Percentiles rank a stretch among this genome's conserved stretches.
These are phyloP conservation scores for Acanthosepion pharaonis DNA, from an alignment of 2,888 invertebrate genomes.

Conservation along the genomic window DNA sequence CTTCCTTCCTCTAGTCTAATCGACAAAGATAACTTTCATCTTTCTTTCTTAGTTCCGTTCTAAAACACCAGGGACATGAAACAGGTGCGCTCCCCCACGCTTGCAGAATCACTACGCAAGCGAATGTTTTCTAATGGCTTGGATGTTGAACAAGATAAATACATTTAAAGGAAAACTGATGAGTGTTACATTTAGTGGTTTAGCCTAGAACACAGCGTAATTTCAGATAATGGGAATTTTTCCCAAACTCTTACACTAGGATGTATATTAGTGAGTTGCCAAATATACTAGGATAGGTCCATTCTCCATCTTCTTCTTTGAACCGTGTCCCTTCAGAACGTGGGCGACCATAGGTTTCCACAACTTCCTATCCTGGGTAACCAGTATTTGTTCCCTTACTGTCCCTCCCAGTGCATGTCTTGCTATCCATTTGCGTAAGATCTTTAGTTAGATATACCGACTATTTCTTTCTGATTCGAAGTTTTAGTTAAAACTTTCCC, in stretches of 20 bases:
- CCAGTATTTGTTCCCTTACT: too few relatives aligned
- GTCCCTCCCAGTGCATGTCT: too few relatives aligned
- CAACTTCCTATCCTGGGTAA: too few relatives aligned
- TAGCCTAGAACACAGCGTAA: background rate
- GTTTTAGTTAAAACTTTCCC: too few relatives aligned
- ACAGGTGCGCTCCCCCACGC: background rate
- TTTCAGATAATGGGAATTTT: background rate
- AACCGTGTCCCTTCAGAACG: too few relatives aligned
- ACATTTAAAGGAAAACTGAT: slow-evolving; percentile 18
- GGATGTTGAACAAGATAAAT: background rate
- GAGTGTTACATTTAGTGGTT: background rate
- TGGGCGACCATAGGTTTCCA: too few relatives aligned
- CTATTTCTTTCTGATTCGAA: too few relatives aligned
- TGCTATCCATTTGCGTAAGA: too few relatives aligned
- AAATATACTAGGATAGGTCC: too few relatives aligned
- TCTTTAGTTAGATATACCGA: too few relatives aligned
- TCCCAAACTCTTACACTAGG: background rate
- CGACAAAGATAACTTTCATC: background rate
- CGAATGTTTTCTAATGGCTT: background rate
- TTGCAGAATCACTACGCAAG: background rate
- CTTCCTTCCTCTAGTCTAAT: background rate
- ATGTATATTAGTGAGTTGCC: background rate
- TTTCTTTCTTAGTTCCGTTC: background rate
- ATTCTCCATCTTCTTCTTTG: too few relatives aligned
- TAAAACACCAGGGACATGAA: background rate